Evolutionary conservation across 2,797 vertebrate species (phyloP), one percentile per base, ranked within the genome.

Genomic region (Triplophysa bombifrons): DNA sequence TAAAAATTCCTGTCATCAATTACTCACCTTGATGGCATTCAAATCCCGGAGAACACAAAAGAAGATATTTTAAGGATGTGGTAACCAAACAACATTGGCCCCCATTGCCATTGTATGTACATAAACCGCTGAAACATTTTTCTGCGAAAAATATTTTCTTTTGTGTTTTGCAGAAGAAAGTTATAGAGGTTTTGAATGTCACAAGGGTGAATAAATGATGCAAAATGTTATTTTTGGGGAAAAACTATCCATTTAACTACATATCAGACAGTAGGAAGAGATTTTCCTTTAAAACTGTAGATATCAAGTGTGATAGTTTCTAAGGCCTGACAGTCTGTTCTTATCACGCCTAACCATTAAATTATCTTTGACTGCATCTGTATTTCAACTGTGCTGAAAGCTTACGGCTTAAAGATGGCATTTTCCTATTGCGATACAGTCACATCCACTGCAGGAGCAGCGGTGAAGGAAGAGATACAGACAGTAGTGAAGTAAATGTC

Each of bases 401-500:
- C 79, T 75, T 55, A 60, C 14, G 41, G 63, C 63, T 63, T 8
- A 53, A 20, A 63, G 38, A 66, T n/a, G n/a, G 9, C 11, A 25
- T 65, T 56, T 65, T 60, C 19, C 13, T 56, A 20, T 70, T 34
- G 27, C 5, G 8, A 30, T 34, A 17, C 16, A 30, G 14, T 63
- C 2, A 25, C 55, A 13, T 20, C 20, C 12, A 27, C 41, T 48
- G 60, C 58, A 61, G 22, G 25, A 60, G 25, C 17, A 65, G 60
- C 41, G 16, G 22, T 56, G 34, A 9, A 61, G 63, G 82, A 83
- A 86, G 30, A 86, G 83, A 73, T 85, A 81, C 70, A 83, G 85
- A 84, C 82, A 88, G 85, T 87, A 83, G n/a, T 83, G 84, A 86
- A 72, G 69, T 60, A 91, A 91, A 91, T 91, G 90, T 93, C 90